Evolutionary conservation across 1,140 invertebrate genomes (phyloP).

Genomic region (Liolophura sinensis): DNA sequence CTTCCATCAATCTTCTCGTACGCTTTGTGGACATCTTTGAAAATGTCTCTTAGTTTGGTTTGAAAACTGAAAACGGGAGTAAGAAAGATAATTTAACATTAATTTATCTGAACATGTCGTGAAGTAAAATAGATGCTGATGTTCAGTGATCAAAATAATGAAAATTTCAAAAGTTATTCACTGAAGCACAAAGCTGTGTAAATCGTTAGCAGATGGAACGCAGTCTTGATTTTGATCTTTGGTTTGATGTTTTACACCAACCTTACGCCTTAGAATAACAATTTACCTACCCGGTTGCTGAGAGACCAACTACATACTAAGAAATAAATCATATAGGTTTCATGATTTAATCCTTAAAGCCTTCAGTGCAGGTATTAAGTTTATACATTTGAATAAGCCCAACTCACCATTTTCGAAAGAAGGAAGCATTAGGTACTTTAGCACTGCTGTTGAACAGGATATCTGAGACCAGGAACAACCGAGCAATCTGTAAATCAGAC

Average conservation of each 20-base stretch:
- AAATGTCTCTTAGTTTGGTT: constrained; percentile 81
- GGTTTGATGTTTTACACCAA: too few relatives aligned
- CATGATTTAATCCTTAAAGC: not conserved
- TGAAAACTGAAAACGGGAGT: constrained; percentile 71
- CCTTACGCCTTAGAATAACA: too few relatives aligned
- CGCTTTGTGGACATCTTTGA: constrained; percentile 78
- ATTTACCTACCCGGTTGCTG: too few relatives aligned
- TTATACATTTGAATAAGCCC: too few relatives aligned
- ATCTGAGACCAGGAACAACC: constrained; percentile 95
- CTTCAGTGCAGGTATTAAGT: not conserved
- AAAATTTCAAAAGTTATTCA: not conserved
- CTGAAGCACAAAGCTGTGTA: too few relatives aligned
- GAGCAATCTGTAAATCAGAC: constrained; percentile 71
- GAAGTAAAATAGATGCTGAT: too few relatives aligned
- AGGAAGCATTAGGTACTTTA: constrained; percentile 96
- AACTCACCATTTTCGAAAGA: constrained; percentile 75
- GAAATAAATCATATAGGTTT: too few relatives aligned
- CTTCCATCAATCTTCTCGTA: constrained; percentile 82
- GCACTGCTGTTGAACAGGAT: constrained; percentile 96
- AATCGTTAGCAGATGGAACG: too few relatives aligned
- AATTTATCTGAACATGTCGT: too few relatives aligned
- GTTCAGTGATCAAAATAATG: not conserved
- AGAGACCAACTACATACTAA: too few relatives aligned
- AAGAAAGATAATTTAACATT: constrained; percentile 4
- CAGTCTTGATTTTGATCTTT: too few relatives aligned